These are phyloP conservation scores for Anhinga rufa DNA, from an alignment of 2,113 vertebrate genomes.

Conservation along the genomic window DNA sequence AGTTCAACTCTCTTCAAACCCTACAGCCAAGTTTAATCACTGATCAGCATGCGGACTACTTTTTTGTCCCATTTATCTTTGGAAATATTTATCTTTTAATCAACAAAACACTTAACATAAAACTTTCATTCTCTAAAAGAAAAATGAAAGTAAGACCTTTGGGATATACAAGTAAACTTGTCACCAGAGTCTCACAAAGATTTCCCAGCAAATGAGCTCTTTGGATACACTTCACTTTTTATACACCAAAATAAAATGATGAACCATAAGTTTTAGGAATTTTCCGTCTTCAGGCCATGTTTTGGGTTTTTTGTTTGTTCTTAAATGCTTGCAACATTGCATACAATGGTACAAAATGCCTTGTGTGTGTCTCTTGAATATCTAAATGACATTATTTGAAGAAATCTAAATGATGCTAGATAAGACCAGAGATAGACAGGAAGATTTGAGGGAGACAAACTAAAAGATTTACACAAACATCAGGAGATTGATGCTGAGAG, in stretches of 20 bases:
- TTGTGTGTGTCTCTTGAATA: background rate
- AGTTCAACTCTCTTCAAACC: background rate
- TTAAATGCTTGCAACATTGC: background rate
- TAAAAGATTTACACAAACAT: background rate
- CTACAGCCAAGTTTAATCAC: background rate
- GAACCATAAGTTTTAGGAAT: background rate
- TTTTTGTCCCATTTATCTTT: background rate
- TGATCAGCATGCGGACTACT: background rate
- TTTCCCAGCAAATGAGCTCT: background rate
- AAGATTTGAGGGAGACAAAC: background rate
- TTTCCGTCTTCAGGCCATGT: background rate
- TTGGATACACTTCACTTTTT: background rate
- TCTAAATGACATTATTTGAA: background rate
- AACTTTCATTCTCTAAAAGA: background rate
- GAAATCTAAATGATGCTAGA: background rate
- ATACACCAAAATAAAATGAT: background rate
- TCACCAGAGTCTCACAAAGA: background rate
- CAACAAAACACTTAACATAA: background rate
- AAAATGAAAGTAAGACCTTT: background rate
- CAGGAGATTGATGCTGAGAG: background rate
- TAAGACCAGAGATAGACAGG: rapidly evolving
- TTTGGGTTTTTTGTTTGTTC: background rate
- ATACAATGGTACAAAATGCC: background rate
- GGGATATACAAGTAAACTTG: background rate
- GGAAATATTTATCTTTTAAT: background rate